Evolutionary conservation across 2,888 invertebrate species (phyloP).

Genomic region (Thymelicus acteon): DNA sequence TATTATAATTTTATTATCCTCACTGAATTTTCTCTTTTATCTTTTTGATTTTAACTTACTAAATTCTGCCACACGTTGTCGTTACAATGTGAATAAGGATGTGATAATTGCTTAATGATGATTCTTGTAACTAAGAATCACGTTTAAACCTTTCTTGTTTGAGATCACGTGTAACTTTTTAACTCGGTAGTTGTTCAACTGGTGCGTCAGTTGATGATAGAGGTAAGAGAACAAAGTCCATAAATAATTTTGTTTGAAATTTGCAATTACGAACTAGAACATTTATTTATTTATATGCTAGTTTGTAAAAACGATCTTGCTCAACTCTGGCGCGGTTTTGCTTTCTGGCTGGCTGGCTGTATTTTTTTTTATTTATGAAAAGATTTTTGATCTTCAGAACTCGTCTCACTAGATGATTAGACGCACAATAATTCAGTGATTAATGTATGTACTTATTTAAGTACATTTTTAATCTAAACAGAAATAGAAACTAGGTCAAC

Average conservation of each 20-base stretch:
- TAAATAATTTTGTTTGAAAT: constrained; percentile 14
- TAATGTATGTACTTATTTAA: no score
- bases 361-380: not conserved
- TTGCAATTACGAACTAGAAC: not conserved
- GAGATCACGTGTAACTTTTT: not conserved
- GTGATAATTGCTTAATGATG: no score
- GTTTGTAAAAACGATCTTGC: not conserved
- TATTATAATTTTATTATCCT: no score
- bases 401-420: no score
- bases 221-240: constrained; percentile 22
- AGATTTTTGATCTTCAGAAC: not conserved
- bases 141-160: not conserved
- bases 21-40: no score
- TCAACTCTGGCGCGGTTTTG: no score
- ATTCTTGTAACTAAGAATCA: not conserved
- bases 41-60: no score
- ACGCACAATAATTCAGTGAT: no score
- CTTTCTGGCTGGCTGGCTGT: not conserved
- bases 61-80: no score
- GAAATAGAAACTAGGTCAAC: constrained; percentile 10
- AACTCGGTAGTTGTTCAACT: constrained; percentile 14
- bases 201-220: constrained; percentile 29
- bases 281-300: constrained; percentile 16
- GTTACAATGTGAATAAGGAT: no score
- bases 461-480: constrained; percentile 1